Percentiles rank a stretch among this genome's conserved stretches.
phyloP scores from a whole-genome alignment of 2,888 invertebrate species.

The Hartigia nigra region DNA sequence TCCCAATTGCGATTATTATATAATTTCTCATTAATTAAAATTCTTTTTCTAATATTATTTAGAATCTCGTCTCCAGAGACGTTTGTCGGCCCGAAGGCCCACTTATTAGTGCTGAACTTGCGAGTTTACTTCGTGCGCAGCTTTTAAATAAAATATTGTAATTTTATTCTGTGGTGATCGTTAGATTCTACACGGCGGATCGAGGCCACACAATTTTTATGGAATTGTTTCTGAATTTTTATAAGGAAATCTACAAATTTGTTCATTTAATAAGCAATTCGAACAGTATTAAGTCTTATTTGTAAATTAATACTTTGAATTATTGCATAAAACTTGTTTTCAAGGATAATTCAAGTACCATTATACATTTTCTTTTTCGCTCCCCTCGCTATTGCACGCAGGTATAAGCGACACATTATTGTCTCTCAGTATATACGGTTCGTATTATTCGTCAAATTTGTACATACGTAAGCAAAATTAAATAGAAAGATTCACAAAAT shows the following conservation, averaged over 20 bases:
- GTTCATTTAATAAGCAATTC: neutral
- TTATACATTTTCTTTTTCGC: neutral
- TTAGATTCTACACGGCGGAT: neutral
- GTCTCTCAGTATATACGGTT: neutral
- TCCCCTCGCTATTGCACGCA: neutral
- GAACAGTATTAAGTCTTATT: neutral
- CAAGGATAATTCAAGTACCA: neutral
- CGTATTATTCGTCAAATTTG: neutral
- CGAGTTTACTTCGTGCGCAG: neutral
- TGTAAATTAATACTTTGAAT: neutral
- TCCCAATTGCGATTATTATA: neutral
- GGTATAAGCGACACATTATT: neutral
- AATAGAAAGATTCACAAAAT: neutral
- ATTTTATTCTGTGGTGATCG: neutral
- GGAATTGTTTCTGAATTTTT: neutral
- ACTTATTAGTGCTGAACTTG: neutral
- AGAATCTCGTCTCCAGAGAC: neutral
- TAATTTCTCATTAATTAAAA: neutral
- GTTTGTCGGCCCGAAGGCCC: neutral
- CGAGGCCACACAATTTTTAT: neutral
- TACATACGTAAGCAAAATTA: neutral
- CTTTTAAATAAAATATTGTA: neutral
- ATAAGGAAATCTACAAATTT: neutral
- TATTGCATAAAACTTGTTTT: neutral
- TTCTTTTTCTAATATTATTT: neutral